phyloP scores from a whole-genome alignment of 2,113 vertebrate genomes.

The Nettapus auritus region DNA sequence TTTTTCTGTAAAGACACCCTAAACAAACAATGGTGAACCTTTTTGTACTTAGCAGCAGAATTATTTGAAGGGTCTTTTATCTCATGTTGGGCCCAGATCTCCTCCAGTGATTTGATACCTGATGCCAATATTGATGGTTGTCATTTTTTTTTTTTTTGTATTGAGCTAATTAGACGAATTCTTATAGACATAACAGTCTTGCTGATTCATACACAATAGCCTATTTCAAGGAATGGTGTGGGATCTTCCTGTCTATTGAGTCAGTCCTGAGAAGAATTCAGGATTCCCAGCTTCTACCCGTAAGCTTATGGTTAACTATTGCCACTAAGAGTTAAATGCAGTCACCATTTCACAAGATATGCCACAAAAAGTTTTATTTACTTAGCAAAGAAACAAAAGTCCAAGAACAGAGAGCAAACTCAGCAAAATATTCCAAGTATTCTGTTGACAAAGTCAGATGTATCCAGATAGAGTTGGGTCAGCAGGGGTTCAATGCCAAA shows the following conservation, averaged over 20 bases:
- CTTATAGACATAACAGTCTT: not conserved
- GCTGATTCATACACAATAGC: not conserved
- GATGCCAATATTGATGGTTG: not conserved
- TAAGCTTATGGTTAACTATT: not conserved
- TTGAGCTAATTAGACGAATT: not conserved
- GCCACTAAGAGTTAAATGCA: slow-evolving; percentile 37
- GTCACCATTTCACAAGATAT: slow-evolving; percentile 52
- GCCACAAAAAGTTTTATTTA: slow-evolving; percentile 57
- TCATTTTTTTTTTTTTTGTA: not conserved
- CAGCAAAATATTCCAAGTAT: slow-evolving; percentile 70
- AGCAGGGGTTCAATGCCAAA: slow-evolving; percentile 58
- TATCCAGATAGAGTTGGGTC: slow-evolving; percentile 54
- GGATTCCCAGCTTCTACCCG: not conserved
- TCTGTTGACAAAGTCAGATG: slow-evolving; percentile 67
- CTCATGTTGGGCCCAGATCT: not conserved
- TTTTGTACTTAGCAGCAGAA: not conserved
- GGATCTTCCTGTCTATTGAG: not conserved
- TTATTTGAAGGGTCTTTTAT: not conserved
- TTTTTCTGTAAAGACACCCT: not conserved
- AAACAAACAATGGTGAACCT: not conserved
- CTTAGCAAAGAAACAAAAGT: slow-evolving; percentile 48
- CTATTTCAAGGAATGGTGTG: not conserved
- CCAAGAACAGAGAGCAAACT: slow-evolving; percentile 62
- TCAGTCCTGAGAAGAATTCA: not conserved
- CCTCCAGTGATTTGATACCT: not conserved